Conservation (phyloP, 1,140 invertebrate genomes). For the Vanessa tameamea region DNA sequence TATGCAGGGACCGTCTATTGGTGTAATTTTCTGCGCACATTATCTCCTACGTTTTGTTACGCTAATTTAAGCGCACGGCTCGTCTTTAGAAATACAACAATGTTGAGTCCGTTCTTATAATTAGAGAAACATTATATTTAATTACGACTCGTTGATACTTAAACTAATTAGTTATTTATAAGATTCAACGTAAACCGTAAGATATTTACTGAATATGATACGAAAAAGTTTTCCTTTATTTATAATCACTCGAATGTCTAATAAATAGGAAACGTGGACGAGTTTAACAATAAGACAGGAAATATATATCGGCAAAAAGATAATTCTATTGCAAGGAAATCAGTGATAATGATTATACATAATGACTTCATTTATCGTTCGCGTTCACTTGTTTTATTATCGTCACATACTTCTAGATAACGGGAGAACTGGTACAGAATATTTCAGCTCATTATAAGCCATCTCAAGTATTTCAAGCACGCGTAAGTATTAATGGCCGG, state of each 20-base stretch:
- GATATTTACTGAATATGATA: too few species aligned
- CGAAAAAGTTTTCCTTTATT: too few species aligned
- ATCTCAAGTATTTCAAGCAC: conserved; percentile 33
- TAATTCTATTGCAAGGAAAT: conserved; percentile 8
- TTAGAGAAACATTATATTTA: background rate
- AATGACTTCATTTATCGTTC: background rate
- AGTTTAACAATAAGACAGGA: background rate
- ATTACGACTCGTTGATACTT: too few species aligned
- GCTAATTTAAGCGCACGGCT: conserved; percentile 10
- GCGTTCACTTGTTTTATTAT: background rate
- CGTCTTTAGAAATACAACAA: conserved; percentile 6
- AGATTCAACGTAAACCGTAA: too few species aligned
- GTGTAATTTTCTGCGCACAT: conserved; percentile 21
- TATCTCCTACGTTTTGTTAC: conserved; percentile 10
- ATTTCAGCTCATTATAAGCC: conserved; percentile 17
- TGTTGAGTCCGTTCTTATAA: background rate
- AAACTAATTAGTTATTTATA: too few species aligned
- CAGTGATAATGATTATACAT: conserved; percentile 2
- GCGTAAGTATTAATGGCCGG: conserved; percentile 23
- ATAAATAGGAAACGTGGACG: background rate
- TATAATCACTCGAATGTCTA: background rate
- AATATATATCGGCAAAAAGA: conserved; percentile 4
- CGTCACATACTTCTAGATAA: conserved; percentile 7
- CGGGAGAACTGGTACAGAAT: conserved; percentile 9
- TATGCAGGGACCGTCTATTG: conserved; percentile 6